These are phyloP conservation scores for Aplodontia rufa DNA, from an alignment of 2,113 vertebrate genomes.

Conservation along the genomic window DNA sequence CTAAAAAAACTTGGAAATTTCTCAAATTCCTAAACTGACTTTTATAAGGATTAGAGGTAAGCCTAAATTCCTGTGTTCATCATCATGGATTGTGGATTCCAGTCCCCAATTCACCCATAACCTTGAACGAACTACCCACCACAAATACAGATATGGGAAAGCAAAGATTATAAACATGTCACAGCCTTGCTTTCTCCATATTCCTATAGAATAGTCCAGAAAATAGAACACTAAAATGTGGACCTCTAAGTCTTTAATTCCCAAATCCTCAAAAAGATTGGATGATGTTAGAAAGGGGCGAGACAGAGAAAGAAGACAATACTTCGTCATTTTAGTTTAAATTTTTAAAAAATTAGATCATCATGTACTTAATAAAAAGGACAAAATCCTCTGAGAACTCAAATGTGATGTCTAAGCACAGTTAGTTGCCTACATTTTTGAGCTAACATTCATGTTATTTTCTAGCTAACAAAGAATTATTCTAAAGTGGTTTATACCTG, in stretches of 20 bases:
- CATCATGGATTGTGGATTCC: slow-evolving; percentile 52
- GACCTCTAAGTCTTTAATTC: neutral
- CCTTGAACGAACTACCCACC: slow-evolving; percentile 29
- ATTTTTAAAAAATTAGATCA: neutral
- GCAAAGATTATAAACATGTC: neutral
- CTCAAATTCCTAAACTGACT: neutral
- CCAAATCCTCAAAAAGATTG: neutral
- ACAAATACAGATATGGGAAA: neutral
- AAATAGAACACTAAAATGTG: neutral
- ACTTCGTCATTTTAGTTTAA: neutral
- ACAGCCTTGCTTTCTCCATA: neutral
- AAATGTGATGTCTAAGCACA: neutral
- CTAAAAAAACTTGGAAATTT: neutral
- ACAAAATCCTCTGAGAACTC: neutral
- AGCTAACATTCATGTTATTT: neutral
- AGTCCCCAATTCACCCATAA: slow-evolving; percentile 9
- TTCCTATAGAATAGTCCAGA: neutral
- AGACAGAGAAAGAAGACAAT: neutral
- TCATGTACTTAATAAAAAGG: neutral
- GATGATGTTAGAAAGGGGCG: neutral
- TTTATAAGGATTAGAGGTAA: slow-evolving; percentile 54
- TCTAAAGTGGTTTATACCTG: slow-evolving; percentile 22
- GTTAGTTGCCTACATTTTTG: slow-evolving; percentile 3
- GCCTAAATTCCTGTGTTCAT: slow-evolving; percentile 32
- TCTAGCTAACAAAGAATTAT: neutral